Conservation (phyloP, 2,888 invertebrate genomes). For the Tipula lateralis region DNA sequence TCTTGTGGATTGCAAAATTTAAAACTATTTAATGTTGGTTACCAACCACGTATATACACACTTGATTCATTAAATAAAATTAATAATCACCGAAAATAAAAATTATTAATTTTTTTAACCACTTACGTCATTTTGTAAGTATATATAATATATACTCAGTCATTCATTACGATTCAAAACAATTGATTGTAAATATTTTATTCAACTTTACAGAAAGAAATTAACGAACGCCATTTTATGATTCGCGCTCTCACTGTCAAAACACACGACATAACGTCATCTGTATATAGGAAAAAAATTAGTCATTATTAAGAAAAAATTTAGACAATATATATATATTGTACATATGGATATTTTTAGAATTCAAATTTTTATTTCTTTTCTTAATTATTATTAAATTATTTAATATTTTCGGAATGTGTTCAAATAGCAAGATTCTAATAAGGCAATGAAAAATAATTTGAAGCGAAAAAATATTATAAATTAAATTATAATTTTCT, state of each 20-base stretch:
- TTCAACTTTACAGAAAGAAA: not conserved
- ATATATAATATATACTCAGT: not conserved
- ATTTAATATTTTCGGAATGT: not conserved
- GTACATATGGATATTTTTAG: conserved; percentile 24
- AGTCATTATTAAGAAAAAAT: not conserved
- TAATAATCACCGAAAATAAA: not conserved
- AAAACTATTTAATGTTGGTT: too few species aligned
- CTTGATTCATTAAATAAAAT: not conserved
- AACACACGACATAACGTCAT: not conserved
- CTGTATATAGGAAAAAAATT: not conserved
- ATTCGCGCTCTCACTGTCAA: not conserved
- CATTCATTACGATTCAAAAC: not conserved
- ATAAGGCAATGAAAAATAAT: not conserved
- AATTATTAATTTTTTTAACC: not conserved
- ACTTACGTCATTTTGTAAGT: not conserved
- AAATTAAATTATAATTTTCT: conserved; percentile 2
- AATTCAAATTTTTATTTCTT: not conserved
- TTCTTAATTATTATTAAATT: conserved; percentile 24
- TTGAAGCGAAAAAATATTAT: not conserved
- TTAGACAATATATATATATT: too few species aligned
- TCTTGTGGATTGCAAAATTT: too few species aligned
- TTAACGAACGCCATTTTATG: not conserved
- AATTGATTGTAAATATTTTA: not conserved
- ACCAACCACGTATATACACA: not conserved
- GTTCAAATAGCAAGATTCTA: not conserved